Base-by-base conservation (phyloP, 1,140 invertebrate genomes). In the Rhopalosiphum padi region DNA sequence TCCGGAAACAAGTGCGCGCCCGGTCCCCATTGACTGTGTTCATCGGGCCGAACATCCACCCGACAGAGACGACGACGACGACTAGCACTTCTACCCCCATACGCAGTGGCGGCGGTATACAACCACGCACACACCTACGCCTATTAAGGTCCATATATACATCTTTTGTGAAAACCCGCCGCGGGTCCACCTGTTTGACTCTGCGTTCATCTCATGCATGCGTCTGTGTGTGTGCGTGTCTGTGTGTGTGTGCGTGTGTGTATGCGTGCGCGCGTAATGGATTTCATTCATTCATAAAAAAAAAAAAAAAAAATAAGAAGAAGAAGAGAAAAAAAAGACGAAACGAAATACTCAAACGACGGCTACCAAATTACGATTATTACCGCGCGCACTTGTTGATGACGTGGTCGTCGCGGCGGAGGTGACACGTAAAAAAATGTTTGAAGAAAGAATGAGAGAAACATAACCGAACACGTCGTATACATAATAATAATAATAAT, bases 1-100 rank as follows among this genome's bases (percentile, higher is more conserved):
- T 85, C 91, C 91, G 91, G 91, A 92, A 92, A 92, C 91, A 85
- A 85, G 91, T 85, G 88, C 88, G 88, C 51, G 88, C 9, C n/a
- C 11, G n/a, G 88, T 25, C 22, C 41, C 77, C 91, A 92, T 92
- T 92, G 91, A 92, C 91, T 82, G 77, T 92, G 91, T 41, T 85
- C 91, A 85, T 51, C 91, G 91, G 77, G 91, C 82, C 91, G 91
- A 92, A 92, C 91, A 92, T 92, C 91, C 91, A 92, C 91, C 91
- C 48, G 88, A 35, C 86, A 30, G 48, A 48, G 46, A 41, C 18
- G 46, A 88, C 41, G 41, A 41, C 41, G 41, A 41, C 87, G 87
- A 51, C 87, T 48, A 88, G n/a, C 48, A 51, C 89, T 90, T 90
- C 60, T 90, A 68, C 53, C 55, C 55, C 37, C 60, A 35, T 23